A percentile compares a stretch with the other conserved stretches of the same genome.
These are phyloP conservation scores for Lasioglossum zephyrum DNA, from an alignment of 2,888 invertebrate species.

Conservation along the genomic window DNA sequence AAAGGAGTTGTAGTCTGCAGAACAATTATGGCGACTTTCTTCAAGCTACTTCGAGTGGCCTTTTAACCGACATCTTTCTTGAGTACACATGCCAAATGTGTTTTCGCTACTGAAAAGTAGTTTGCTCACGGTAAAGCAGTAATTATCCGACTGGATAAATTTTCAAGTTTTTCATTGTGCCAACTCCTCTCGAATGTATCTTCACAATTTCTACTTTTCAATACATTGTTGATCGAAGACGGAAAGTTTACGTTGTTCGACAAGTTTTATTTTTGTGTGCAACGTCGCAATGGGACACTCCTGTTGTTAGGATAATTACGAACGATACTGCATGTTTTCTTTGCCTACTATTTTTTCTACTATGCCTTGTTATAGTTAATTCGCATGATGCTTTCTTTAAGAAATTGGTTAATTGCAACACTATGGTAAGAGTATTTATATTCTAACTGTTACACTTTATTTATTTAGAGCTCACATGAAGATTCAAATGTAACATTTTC, in stretches of 20 bases:
- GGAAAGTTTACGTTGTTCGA: too few species aligned
- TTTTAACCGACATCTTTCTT: conserved; percentile 11
- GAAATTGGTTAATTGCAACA: neutral
- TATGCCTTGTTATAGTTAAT: neutral
- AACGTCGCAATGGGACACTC: neutral
- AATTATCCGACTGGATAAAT: neutral
- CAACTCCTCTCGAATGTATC: neutral
- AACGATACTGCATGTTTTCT: neutral
- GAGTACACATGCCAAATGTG: neutral
- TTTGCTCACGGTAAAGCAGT: neutral
- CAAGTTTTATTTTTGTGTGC: neutral
- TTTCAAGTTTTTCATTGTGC: neutral
- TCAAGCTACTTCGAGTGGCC: neutral
- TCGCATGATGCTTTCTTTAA: neutral
- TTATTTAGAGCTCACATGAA: neutral
- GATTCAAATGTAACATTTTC: neutral
- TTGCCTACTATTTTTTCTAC: neutral
- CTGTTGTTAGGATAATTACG: neutral
- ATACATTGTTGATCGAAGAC: neutral
- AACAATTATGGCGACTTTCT: conserved; percentile 12
- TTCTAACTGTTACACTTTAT: neutral
- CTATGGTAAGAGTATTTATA: neutral
- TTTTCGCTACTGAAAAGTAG: conserved; percentile 2
- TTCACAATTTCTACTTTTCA: neutral
- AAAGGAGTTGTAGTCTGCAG: neutral